Base-by-base conservation (phyloP, 2,113 vertebrate genomes). In the Gadus macrocephalus region DNA sequence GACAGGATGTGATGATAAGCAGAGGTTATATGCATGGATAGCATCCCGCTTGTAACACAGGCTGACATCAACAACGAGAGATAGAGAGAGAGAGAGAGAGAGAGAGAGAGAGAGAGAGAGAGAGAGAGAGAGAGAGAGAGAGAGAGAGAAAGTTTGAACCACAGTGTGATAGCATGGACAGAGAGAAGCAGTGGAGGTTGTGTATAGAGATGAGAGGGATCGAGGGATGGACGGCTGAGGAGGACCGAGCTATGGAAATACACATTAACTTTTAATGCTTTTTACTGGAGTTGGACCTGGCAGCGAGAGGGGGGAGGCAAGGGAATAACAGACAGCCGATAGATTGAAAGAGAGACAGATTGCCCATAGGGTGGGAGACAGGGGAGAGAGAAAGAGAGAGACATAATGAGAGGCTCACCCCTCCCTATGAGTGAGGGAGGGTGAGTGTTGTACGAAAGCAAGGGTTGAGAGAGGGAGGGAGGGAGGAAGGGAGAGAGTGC, bases 201-300 rank as follows among this genome's bases (percentile, higher is more conserved):
- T 35, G 4, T 35, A 35, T 35, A 70, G 22, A 77, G 68, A 55
- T 62, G 67, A 25, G 42, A 11, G 16, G 66, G 66, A 56, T 4
- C 22, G 14, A 53, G 11, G 28, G 27, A 64, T 38, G 27, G 28
- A 38, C 12, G 49, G 53, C 8, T n/a, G 11, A 58, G 55, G 55
- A 58, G 9, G 55, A 58, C 15, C 7, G 16, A 14, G 55, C n/a
- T n/a, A 87, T 86, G 87, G 88, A 90, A 88, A 88, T 68, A 83
- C 80, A 84, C 87, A 90, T 89, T 87, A 90, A 88, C 72, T 87
- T 88, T 88, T 89, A 89, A 90, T 89, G 88, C 63, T 82, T 70
- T 78, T 79, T 80, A 85, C 75, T 81, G 58, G 67, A 70, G 74
- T 9, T 22, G 6, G 12, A 14, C 9, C 42, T 49, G 42, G 7